Conservation (phyloP, 2,113 vertebrate species). For the Barbus barbus region DNA sequence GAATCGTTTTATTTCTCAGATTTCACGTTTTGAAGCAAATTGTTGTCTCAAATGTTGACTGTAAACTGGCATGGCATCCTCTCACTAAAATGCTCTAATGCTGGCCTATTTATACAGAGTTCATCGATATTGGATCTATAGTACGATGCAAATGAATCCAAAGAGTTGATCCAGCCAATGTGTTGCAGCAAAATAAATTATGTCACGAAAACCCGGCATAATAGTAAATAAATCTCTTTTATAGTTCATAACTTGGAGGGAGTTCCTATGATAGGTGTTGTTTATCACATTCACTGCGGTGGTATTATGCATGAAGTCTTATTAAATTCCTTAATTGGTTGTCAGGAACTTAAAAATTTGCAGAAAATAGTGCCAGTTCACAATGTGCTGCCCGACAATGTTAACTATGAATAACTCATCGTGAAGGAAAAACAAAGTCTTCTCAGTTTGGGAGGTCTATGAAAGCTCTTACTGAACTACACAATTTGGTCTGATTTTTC, state of each 20-base stretch:
- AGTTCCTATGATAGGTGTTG: constrained; percentile 5
- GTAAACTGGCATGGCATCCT: constrained; percentile 12
- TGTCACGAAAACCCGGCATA: constrained; percentile 26
- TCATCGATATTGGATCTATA: constrained; percentile 29
- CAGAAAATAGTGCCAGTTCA: neutral
- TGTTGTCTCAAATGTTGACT: constrained; percentile 44
- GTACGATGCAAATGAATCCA: constrained; percentile 50
- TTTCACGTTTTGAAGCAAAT: neutral
- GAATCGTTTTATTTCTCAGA: neutral
- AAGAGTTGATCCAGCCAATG: constrained; percentile 3
- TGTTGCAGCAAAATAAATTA: constrained; percentile 49
- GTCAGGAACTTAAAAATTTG: constrained; percentile 10
- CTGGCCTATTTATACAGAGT: constrained; percentile 29
- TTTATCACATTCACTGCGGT: constrained; percentile 39
- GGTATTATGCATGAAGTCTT: constrained; percentile 31
- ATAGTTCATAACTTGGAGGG: constrained; percentile 22
- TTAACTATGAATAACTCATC: neutral
- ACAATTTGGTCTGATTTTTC: constrained; percentile 39
- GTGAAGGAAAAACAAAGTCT: neutral
- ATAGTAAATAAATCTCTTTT: constrained; percentile 52
- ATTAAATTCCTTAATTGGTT: constrained; percentile 34
- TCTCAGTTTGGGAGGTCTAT: neutral
- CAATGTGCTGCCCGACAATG: neutral
- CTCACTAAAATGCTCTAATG: constrained; percentile 40
- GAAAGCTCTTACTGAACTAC: neutral